A percentile compares a stretch with the other conserved stretches of the same genome.
Conservation (phyloP, 2,888 invertebrate genomes). For the Campopleginae sp. region DNA sequence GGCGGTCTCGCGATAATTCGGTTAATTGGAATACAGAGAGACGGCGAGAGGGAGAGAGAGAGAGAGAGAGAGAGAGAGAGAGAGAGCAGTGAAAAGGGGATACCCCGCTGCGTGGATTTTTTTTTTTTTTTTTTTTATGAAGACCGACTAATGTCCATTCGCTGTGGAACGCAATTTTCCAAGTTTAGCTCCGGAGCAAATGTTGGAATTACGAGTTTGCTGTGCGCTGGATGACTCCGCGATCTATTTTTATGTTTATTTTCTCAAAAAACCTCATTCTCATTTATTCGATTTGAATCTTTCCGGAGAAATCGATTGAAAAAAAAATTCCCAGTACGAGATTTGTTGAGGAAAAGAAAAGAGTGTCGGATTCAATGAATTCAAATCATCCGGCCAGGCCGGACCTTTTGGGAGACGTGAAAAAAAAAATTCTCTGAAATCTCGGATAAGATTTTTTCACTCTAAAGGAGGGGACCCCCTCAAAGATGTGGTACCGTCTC, state of each 20-base stretch:
- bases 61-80: constrained; percentile 37
- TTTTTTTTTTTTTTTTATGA: constrained; percentile 29
- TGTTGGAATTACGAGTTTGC: constrained; percentile 46
- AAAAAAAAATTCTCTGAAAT: constrained; percentile 27
- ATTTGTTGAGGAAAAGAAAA: not conserved
- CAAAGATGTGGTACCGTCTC: constrained; percentile 30
- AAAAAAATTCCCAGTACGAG: not conserved
- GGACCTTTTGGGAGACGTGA: not conserved
- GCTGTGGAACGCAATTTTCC: constrained; percentile 72
- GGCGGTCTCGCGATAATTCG: constrained; percentile 77
- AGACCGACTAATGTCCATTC: constrained; percentile 51
- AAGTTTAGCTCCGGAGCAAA: constrained; percentile 65
- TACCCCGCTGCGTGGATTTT: constrained; percentile 33
- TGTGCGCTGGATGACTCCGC: constrained; percentile 20
- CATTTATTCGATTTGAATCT: not conserved
- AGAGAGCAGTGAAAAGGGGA: constrained; percentile 39
- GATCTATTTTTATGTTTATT: not conserved
- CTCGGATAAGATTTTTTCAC: constrained; percentile 12
- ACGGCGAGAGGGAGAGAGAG: constrained; percentile 26
- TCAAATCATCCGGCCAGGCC: not conserved
- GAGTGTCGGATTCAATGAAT: not conserved
- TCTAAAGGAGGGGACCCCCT: constrained; percentile 28
- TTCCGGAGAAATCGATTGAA: not conserved
- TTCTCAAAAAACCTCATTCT: not conserved
- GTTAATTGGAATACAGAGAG: constrained; percentile 78